Evolutionary conservation across 92 coral and sea anemone species (phyloP), one percentile per base, ranked within the genome.

Genomic region (Epizoanthus illoricatus): DNA sequence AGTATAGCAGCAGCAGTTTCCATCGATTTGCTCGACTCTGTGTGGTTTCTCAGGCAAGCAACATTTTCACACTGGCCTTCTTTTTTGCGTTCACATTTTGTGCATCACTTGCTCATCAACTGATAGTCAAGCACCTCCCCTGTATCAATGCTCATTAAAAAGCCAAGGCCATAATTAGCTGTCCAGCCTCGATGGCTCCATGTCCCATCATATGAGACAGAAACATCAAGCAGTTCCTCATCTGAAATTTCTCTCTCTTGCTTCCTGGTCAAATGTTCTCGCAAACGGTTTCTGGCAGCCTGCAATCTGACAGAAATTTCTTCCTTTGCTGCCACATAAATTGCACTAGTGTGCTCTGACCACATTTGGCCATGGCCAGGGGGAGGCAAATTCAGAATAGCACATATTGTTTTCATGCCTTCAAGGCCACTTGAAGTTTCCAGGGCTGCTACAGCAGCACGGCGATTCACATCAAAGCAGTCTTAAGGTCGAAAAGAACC

Each of bases 21-120:
- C 83, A 79, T 79, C 18, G 73, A 64, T 57, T 68, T 68, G 21
- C 84, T 80, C 17, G 64, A 64, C 18, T 64, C 74, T 9, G 57
- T 68, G 66, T 52, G 16, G 56, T 71, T 64, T 61, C 16, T 24
- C 24, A 64, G 55, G 8, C 79, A 57, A 7, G 72, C 5, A 9
- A 10, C 80, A 7, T 56, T 40, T 3, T 15, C 54, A 28, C 67
- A 56, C 67, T 28, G 20, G 47, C 67, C 80, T 16, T 74, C 80
- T 4, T 1, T 7, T 12, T 56, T 75, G 19, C 47, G 3, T 60
- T 75, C 80, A 75, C 80, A 75, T 56, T 10, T 6, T 5, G n/a
- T 56, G 67, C 67, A 75, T 75, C 80, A 3, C 17, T 57, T 75
- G 67, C 67, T 75, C 80, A 12, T 56, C 6, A 75, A 16, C 19